Evolutionary conservation across 2,113 vertebrate species (phyloP).

Genomic region (Alligator mississippiensis): DNA sequence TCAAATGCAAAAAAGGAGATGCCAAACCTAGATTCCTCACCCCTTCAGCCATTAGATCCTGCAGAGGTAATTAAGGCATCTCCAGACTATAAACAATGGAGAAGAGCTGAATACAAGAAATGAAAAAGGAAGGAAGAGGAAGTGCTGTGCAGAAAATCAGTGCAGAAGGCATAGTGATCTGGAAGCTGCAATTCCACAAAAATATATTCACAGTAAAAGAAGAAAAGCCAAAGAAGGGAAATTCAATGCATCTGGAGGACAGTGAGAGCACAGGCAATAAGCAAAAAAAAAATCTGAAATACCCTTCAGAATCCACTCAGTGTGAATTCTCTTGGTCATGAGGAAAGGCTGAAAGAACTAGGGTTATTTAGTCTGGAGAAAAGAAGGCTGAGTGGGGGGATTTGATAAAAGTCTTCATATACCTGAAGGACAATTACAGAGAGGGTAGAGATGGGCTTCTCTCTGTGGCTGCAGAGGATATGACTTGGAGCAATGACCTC

Average conservation of each 20-base stretch:
- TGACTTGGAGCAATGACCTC: too few species aligned
- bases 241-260: background rate
- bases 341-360: too few species aligned
- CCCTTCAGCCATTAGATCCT: accelerated
- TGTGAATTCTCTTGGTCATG: too few species aligned
- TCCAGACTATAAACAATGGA: background rate
- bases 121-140: background rate
- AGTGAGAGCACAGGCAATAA: background rate
- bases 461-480: too few species aligned
- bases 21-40: background rate
- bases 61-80: background rate
- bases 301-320: background rate
- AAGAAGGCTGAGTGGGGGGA: too few species aligned
- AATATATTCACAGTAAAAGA: background rate
- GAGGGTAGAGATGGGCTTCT: too few species aligned
- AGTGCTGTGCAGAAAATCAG: background rate
- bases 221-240: background rate
- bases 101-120: background rate
- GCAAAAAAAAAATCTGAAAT: background rate
- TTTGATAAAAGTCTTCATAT: too few species aligned
- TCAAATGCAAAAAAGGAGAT: background rate
- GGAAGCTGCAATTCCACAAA: background rate
- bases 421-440: too few species aligned
- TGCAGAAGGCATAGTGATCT: background rate
- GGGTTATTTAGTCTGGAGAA: too few species aligned